Percentiles rank a stretch among this genome's conserved stretches.
phyloP scores from a whole-genome alignment of 2,888 invertebrate genomes.

The Drosophila birchii region DNA sequence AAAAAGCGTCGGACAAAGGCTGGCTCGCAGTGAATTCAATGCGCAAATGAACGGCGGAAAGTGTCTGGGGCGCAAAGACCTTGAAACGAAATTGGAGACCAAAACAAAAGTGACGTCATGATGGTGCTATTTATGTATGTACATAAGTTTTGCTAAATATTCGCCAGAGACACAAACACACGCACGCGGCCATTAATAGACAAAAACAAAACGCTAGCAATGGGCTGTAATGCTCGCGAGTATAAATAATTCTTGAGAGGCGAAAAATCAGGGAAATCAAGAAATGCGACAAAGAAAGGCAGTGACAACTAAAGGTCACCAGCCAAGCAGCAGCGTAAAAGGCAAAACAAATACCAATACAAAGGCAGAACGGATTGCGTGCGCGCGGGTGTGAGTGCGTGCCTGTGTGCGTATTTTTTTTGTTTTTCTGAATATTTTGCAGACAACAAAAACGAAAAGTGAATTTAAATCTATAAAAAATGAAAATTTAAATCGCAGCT shows the following conservation, averaged over 20 bases:
- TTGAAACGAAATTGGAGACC: constrained; percentile 37
- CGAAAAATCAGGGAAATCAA: constrained; percentile 20
- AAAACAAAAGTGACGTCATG: constrained; percentile 71
- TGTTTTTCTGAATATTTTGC: constrained; percentile 17
- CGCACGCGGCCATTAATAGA: constrained; percentile 30
- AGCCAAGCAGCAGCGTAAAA: constrained; percentile 28
- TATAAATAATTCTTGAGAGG: constrained; percentile 33
- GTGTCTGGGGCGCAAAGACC: constrained; percentile 4
- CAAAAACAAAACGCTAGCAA: constrained; percentile 46
- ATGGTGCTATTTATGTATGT: constrained; percentile 49
- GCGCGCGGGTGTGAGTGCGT: constrained; percentile 5
- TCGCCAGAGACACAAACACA: constrained; percentile 33
- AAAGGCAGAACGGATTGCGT: constrained; percentile 12
- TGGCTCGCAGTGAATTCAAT: neutral
- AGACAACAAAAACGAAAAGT: constrained; percentile 39
- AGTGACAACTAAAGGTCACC: constrained; percentile 70
- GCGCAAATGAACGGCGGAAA: constrained; percentile 12
- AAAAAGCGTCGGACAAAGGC: constrained; percentile 1
- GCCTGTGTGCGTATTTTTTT: constrained; percentile 8
- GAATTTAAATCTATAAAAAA: constrained; percentile 11
- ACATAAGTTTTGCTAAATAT: constrained; percentile 42
- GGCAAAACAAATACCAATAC: constrained; percentile 25
- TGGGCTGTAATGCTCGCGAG: constrained; percentile 36
- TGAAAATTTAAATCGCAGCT: neutral
- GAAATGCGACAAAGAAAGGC: constrained; percentile 32